These are phyloP conservation scores for Polyommatus iphigenia DNA, from an alignment of 2,888 invertebrate genomes.

Conservation along the genomic window DNA sequence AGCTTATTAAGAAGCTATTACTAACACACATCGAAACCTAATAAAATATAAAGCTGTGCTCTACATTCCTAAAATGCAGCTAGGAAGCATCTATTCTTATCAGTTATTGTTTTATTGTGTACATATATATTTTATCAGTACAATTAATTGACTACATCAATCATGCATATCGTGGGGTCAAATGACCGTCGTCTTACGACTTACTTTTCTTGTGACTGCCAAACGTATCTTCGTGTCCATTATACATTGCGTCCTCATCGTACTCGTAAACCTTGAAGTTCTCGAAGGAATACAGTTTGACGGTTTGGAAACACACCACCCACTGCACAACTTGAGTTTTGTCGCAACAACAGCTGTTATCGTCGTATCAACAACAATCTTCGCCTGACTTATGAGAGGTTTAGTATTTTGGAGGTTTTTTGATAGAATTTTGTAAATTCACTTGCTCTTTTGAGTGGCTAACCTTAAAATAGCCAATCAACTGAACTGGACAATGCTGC, in stretches of 20 bases:
- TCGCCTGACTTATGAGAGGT: background rate
- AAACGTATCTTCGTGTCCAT: constrained; percentile 70
- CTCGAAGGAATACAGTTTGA: constrained; percentile 79
- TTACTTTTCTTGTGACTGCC: constrained; percentile 69
- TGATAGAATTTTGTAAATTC: too few relatives aligned
- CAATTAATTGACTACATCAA: background rate
- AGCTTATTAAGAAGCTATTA: background rate
- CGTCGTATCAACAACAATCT: background rate
- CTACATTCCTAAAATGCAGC: background rate
- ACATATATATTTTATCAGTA: background rate
- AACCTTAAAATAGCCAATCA: too few relatives aligned
- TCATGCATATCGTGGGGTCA: background rate
- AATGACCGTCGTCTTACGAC: constrained; percentile 31
- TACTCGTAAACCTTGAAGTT: constrained; percentile 77
- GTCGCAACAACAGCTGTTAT: background rate
- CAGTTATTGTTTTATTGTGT: background rate
- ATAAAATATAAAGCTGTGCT: background rate
- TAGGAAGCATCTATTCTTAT: background rate
- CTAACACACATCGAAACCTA: constrained; percentile 8
- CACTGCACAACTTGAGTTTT: background rate
- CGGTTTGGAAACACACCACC: constrained; percentile 52
- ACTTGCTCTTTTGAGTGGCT: too few relatives aligned
- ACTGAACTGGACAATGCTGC: too few relatives aligned
- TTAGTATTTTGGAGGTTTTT: too few relatives aligned
- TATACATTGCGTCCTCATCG: constrained; percentile 69